Evolutionary conservation across 2,797 vertebrate species (phyloP).

Genomic region (Siniperca obscura): DNA sequence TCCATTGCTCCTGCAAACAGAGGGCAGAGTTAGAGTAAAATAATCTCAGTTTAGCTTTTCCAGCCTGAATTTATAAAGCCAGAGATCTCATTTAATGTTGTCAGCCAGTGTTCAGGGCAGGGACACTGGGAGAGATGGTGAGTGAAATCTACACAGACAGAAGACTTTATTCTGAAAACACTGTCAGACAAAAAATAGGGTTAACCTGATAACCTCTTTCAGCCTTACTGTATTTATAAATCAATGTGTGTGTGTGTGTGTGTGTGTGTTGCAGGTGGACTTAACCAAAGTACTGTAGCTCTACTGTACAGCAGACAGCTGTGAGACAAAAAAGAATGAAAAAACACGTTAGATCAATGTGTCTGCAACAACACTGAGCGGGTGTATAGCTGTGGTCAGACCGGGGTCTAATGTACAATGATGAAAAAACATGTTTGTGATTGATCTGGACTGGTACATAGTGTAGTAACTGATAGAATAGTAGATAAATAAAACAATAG

Average conservation of each 20-base stretch:
- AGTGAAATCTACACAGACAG: constrained; percentile 38
- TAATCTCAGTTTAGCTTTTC: constrained; percentile 54
- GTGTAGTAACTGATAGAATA: neutral
- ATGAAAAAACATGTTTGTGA: constrained; percentile 1
- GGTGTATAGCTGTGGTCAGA: constrained; percentile 7
- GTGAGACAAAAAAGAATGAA: constrained; percentile 21
- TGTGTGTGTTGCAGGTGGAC: neutral
- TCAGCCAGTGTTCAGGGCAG: constrained; percentile 32
- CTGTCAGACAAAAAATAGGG: no score
- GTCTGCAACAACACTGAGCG: neutral
- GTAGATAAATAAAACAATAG: neutral
- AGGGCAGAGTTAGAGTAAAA: constrained; percentile 43
- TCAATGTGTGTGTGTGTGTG: neutral
- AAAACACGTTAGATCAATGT: neutral
- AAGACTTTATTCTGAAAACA: constrained; percentile 43
- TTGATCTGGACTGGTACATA: neutral
- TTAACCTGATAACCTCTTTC: no score
- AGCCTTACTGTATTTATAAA: no score
- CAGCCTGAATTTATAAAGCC: constrained; percentile 36
- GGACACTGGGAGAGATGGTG: constrained; percentile 19
- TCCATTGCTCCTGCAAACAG: constrained; percentile 35
- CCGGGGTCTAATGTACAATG: neutral
- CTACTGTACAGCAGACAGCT: neutral
- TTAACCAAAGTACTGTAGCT: neutral
- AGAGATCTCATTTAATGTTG: constrained; percentile 34